Evolutionary conservation across 2,888 invertebrate species (phyloP).

Genomic region (Heliconius charithonia): DNA sequence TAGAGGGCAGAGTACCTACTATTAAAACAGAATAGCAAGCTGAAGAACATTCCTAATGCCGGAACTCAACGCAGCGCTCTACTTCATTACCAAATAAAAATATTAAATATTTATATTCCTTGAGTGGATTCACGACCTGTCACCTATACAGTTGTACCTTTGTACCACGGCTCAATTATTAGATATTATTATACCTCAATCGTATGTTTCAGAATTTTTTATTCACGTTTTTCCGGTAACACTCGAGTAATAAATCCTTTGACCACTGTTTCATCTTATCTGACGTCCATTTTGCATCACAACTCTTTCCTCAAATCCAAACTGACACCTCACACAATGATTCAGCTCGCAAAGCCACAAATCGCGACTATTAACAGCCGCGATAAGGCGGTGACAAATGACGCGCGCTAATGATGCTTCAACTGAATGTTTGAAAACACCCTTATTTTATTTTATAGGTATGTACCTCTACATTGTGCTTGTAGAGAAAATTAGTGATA

Average conservation of each 20-base stretch:
- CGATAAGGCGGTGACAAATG: slow-evolving; percentile 70
- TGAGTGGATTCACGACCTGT: too few species aligned
- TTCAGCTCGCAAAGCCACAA: slow-evolving; percentile 55
- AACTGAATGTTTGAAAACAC: slow-evolving; percentile 10
- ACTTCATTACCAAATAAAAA: too few species aligned
- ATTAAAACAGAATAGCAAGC: too few species aligned
- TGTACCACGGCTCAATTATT: too few species aligned
- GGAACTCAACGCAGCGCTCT: too few species aligned
- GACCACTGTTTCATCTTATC: slow-evolving; percentile 1
- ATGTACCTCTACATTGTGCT: not conserved
- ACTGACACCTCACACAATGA: slow-evolving; percentile 51
- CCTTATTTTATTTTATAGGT: slow-evolving; percentile 16
- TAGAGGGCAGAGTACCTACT: too few species aligned
- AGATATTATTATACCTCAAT: too few species aligned
- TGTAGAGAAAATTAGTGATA: not conserved
- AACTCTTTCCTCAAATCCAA: slow-evolving; percentile 5
- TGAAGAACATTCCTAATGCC: too few species aligned
- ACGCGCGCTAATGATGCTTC: slow-evolving; percentile 63
- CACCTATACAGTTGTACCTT: too few species aligned
- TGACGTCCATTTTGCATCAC: not conserved
- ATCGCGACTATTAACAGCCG: slow-evolving; percentile 63
- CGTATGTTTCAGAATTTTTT: not conserved
- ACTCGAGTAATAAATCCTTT: not conserved
- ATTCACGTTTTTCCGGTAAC: not conserved
- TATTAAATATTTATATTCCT: too few species aligned